Percentiles rank a stretch among this genome's conserved stretches.
These are phyloP conservation scores for Stegophylla sp. DNA, from an alignment of 2,888 invertebrate species.

Conservation along the genomic window DNA sequence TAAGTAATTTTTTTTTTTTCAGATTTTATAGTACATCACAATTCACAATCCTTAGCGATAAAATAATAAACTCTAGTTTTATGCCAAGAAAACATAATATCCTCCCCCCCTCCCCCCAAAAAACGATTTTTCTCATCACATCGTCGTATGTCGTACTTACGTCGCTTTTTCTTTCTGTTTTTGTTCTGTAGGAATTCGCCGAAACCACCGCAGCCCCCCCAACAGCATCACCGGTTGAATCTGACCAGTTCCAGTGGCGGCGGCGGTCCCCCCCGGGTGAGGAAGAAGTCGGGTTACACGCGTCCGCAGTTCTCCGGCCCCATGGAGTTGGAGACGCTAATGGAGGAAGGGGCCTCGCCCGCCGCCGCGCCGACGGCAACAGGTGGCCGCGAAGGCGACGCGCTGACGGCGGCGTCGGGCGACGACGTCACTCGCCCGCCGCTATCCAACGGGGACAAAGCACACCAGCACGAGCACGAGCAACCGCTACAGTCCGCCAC, in stretches of 20 bases:
- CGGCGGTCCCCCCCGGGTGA: constrained; percentile 12
- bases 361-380: neutral
- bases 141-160: too few species aligned
- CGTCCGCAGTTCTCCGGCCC: constrained; percentile 49
- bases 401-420: neutral
- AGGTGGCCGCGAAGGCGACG: constrained; percentile 31
- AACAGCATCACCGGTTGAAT: constrained; percentile 46
- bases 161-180: too few species aligned
- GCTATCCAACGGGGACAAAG: constrained; percentile 47
- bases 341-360: constrained; percentile 56
- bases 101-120: too few species aligned
- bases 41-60: too few species aligned
- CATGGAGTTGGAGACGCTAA: constrained; percentile 55
- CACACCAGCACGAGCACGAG: neutral
- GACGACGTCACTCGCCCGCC: constrained; percentile 28
- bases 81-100: too few species aligned
- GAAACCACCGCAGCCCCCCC: constrained; percentile 9
- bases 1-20: too few species aligned
- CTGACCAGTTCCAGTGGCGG: constrained; percentile 19
- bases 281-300: constrained; percentile 37
- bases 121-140: too few species aligned
- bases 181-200: constrained; percentile 48
- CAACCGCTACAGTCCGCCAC: neutral
- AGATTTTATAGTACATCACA: too few species aligned
- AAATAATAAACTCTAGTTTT: too few species aligned